Conservation (phyloP, 2,797 vertebrate species). For the Furcifer pardalis region DNA sequence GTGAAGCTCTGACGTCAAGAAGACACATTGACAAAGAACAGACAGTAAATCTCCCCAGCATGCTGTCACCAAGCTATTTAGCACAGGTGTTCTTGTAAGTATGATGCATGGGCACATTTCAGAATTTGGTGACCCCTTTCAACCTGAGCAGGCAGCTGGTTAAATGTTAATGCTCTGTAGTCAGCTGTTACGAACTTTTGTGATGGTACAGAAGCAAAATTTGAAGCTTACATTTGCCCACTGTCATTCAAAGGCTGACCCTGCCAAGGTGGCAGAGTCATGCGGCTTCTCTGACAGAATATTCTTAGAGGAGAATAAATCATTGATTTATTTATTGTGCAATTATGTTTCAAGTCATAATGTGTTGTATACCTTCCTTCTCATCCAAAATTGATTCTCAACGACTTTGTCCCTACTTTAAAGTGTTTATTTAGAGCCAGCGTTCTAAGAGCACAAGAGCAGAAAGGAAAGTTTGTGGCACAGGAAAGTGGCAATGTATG, state of each 20-base stretch:
- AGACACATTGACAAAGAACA: background rate
- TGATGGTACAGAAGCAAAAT: fast-evolving
- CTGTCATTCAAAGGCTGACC: background rate
- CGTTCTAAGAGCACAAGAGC: background rate
- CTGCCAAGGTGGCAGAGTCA: background rate
- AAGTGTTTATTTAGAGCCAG: background rate
- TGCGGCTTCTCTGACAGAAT: background rate
- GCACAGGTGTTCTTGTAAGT: background rate
- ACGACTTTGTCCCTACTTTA: background rate
- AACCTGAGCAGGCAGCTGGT: background rate
- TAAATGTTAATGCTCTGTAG: background rate
- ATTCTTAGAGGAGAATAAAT: background rate
- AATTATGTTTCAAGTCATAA: background rate
- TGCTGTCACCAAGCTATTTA: constrained; percentile 14
- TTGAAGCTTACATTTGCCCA: background rate
- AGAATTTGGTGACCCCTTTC: constrained; percentile 13
- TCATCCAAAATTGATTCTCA: background rate
- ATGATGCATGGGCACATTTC: background rate
- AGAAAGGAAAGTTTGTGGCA: background rate
- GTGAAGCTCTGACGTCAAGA: constrained; percentile 11
- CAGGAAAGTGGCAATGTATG: too few species aligned
- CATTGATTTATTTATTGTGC: background rate
- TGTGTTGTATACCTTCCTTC: too few species aligned
- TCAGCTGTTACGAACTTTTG: background rate
- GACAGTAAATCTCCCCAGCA: background rate